Evolutionary conservation across 2,797 vertebrate genomes (phyloP).

Genomic region (Dendrocincla tyrannina): DNA sequence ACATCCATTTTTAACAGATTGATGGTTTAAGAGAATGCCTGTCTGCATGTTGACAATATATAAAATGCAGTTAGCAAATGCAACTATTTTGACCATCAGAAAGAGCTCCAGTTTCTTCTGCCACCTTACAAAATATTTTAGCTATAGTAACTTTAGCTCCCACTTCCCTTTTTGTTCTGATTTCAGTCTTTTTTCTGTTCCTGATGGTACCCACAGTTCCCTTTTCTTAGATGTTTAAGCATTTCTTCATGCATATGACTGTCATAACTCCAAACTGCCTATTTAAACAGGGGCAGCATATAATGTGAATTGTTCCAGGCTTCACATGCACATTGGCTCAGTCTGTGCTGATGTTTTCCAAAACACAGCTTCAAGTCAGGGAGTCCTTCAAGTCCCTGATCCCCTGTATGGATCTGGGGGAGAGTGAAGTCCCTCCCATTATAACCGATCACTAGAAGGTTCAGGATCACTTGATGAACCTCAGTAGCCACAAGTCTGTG

Average conservation of each 20-base stretch:
- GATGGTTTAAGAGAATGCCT: not conserved
- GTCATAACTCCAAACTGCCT: not conserved
- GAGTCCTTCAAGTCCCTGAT: not conserved
- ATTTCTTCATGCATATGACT: accelerated
- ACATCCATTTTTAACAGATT: not conserved
- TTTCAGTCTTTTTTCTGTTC: not conserved
- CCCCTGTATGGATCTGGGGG: not conserved
- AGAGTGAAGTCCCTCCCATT: not conserved
- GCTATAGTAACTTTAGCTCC: not conserved
- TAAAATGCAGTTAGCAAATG: not conserved
- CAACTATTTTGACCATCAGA: not conserved
- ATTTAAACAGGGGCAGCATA: accelerated
- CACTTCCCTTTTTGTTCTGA: not conserved
- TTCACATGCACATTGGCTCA: not conserved
- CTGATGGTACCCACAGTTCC: not conserved
- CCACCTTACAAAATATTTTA: not conserved
- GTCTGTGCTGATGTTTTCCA: not conserved
- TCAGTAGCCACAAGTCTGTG: not conserved
- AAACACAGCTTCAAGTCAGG: not conserved
- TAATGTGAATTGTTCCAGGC: not conserved
- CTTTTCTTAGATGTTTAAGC: not conserved
- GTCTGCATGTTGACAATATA: not conserved
- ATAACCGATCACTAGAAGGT: not conserved
- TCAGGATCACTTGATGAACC: not conserved
- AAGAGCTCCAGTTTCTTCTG: not conserved